Percentiles rank a stretch among this genome's conserved stretches.
phyloP scores from a whole-genome alignment of 2,113 vertebrate species.

The Tursiops truncatus region DNA sequence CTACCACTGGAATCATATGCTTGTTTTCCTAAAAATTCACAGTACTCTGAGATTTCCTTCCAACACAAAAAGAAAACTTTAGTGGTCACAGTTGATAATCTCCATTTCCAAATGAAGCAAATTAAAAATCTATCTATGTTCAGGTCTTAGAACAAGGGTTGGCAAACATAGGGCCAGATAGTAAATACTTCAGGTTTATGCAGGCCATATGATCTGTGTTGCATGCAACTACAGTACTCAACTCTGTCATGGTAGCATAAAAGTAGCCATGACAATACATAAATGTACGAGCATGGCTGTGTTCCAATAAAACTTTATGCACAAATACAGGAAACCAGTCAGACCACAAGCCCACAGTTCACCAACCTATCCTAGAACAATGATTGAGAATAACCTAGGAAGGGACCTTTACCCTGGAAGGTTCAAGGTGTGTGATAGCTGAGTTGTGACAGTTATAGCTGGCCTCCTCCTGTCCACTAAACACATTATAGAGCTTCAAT shows the following conservation, averaged over 20 bases:
- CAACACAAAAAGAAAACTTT: background rate
- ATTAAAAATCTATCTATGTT: background rate
- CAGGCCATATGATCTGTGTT: background rate
- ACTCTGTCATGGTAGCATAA: accelerated
- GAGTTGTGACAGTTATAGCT: conserved; percentile 98
- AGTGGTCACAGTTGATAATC: background rate
- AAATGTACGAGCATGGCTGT: background rate
- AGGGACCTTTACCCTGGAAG: conserved; percentile 90
- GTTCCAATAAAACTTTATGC: background rate
- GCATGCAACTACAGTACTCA: background rate
- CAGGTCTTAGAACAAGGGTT: background rate
- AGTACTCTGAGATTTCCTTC: background rate
- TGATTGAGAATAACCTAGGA: background rate
- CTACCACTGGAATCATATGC: background rate
- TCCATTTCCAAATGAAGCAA: background rate
- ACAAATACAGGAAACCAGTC: background rate
- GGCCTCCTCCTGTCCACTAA: conserved; percentile 98
- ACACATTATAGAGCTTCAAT: conserved; percentile 98
- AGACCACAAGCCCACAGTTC: background rate
- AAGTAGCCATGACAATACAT: background rate
- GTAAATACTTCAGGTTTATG: background rate
- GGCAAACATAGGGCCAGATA: background rate
- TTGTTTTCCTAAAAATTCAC: background rate
- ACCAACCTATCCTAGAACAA: background rate
- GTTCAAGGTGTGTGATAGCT: conserved; percentile 97